These are phyloP conservation scores for Tetragnatha versicolor DNA, from an alignment of 1,140 invertebrate species.

Conservation along the genomic window DNA sequence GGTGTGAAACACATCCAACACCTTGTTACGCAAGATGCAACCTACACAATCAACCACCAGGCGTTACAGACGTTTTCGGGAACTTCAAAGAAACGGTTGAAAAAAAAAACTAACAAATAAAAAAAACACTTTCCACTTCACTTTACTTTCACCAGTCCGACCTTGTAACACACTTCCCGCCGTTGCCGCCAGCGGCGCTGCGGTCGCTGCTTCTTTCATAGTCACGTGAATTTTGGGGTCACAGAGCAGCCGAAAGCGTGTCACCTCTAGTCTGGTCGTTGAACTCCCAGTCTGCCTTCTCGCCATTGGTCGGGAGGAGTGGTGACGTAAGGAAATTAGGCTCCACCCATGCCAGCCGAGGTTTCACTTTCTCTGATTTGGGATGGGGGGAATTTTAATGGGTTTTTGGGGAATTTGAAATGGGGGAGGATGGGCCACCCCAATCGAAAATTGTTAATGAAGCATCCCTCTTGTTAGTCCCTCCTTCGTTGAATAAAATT, in stretches of 20 bases:
- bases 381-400: neutral
- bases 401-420: neutral
- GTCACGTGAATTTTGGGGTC: constrained; percentile 53
- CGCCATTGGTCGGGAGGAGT: neutral
- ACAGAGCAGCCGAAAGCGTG: constrained; percentile 39
- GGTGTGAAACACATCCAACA: too few species aligned
- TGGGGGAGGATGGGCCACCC: too few species aligned
- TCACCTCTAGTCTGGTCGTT: constrained; percentile 43
- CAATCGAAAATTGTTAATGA: too few species aligned
- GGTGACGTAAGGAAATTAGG: constrained; percentile 1
- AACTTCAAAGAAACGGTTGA: neutral
- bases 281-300: neutral
- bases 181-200: constrained; percentile 40
- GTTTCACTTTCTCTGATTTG: neutral
- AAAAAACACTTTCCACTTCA: neutral
- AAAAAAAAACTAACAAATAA: neutral
- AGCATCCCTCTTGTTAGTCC: too few species aligned
- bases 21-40: too few species aligned
- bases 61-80: neutral
- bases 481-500: too few species aligned
- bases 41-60: too few species aligned
- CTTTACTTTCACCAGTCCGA: constrained; percentile 50
- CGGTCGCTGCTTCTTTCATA: constrained; percentile 40
- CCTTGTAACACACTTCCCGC: constrained; percentile 48
- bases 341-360: neutral